These are phyloP conservation scores for Mimachlamys varia DNA, from an alignment of 2,888 invertebrate genomes.

Conservation along the genomic window DNA sequence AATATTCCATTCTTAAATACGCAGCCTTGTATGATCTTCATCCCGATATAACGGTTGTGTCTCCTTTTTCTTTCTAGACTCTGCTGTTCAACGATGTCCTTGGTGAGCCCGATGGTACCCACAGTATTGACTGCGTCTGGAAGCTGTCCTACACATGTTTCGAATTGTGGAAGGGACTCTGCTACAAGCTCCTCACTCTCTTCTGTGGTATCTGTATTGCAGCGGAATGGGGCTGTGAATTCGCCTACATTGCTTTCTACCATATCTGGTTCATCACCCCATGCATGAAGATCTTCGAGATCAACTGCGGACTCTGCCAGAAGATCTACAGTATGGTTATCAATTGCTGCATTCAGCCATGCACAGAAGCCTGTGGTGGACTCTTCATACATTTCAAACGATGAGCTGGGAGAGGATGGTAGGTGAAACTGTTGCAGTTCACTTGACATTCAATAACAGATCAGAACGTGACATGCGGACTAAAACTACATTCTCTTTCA, in stretches of 20 bases:
- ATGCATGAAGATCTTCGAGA: slow-evolving; percentile 86
- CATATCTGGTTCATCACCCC: slow-evolving; percentile 88
- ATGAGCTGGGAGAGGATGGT: background rate
- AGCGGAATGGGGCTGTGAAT: slow-evolving; percentile 82
- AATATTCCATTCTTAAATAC: too few relatives aligned
- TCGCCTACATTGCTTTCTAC: slow-evolving; percentile 83
- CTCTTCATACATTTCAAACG: slow-evolving; percentile 55
- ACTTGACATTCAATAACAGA: background rate
- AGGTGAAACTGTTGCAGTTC: background rate
- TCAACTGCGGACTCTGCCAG: slow-evolving; percentile 80
- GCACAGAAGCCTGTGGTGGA: slow-evolving; percentile 55
- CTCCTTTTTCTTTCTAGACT: slow-evolving; percentile 32
- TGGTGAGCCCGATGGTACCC: slow-evolving; percentile 74
- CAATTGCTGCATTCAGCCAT: slow-evolving; percentile 57
- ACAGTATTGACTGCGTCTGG: slow-evolving; percentile 87
- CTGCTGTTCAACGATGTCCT: slow-evolving; percentile 61
- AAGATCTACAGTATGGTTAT: slow-evolving; percentile 59
- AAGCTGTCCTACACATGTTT: slow-evolving; percentile 86
- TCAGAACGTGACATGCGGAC: background rate
- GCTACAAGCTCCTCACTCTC: slow-evolving; percentile 88
- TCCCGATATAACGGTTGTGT: background rate
- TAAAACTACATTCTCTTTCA: background rate
- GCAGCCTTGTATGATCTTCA: too few relatives aligned
- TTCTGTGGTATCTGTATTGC: slow-evolving; percentile 87
- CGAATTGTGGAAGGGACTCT: slow-evolving; percentile 86